These are phyloP conservation scores for Hyalella azteca DNA, from an alignment of 2,888 invertebrate genomes.

Conservation along the genomic window DNA sequence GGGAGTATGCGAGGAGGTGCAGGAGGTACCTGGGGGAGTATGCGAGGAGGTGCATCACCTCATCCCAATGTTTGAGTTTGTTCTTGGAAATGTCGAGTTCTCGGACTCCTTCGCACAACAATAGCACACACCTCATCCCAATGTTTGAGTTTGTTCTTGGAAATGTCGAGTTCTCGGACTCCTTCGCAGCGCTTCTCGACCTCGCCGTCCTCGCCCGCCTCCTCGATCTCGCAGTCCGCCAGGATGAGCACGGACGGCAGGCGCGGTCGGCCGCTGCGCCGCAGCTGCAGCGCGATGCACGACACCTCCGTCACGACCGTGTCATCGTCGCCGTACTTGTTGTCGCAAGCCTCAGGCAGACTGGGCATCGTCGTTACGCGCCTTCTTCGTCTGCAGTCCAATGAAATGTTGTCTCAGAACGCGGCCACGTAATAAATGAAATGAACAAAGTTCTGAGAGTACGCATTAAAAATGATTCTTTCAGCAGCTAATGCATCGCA, in stretches of 20 bases:
- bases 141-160: conserved; percentile 84
- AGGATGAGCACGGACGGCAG: conserved; percentile 72
- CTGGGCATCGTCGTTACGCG: conserved; percentile 74
- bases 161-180: conserved; percentile 92
- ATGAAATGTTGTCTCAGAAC: no score
- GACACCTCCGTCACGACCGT: conserved; percentile 55
- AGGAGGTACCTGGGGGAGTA: conserved; percentile 76
- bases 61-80: not conserved
- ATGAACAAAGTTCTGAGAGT: no score
- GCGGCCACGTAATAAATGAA: no score
- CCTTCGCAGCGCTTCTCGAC: conserved; percentile 72
- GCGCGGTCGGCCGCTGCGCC: conserved; percentile 58
- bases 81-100: not conserved
- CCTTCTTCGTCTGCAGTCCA: no score
- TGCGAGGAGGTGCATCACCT: conserved; percentile 54
- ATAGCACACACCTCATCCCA: conserved; percentile 78
- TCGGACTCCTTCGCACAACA: not conserved
- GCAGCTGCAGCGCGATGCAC: conserved; percentile 53
- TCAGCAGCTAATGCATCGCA: no score
- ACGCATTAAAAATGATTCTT: no score
- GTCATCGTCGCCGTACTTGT: conserved; percentile 74
- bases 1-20: conserved; percentile 83
- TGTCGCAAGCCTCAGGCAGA: conserved; percentile 84
- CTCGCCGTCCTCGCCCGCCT: conserved; percentile 76
- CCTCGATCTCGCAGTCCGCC: conserved; percentile 89